Conservation (phyloP, 2,113 vertebrate species). For the Rhombomys opimus region DNA sequence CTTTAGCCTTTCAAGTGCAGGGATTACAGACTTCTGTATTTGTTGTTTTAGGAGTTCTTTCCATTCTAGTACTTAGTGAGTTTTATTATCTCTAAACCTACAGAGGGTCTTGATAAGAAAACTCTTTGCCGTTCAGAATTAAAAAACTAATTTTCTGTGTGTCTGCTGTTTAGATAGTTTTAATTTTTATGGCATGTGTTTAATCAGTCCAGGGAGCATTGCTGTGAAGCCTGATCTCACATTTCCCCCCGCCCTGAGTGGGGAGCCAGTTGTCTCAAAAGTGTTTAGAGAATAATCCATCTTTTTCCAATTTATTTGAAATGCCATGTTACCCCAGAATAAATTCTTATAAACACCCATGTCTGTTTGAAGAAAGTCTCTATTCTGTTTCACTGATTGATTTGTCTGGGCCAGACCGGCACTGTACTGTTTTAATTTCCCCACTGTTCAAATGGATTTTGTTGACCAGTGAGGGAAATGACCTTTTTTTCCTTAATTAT, state of each 20-base stretch:
- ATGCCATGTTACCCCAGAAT: conserved; percentile 42
- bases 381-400: conserved; percentile 20
- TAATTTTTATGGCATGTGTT: conserved; percentile 9
- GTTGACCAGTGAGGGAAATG: conserved; percentile 25
- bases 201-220: conserved; percentile 10
- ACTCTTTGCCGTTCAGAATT: neutral
- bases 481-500: neutral
- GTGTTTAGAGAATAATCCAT: conserved; percentile 57
- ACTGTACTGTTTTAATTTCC: neutral
- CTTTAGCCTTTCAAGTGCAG: neutral
- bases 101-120: neutral
- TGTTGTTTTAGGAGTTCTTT: neutral
- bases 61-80: neutral
- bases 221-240: neutral
- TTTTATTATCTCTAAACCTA: neutral
- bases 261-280: neutral
- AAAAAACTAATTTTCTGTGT: neutral
- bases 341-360: conserved; percentile 46
- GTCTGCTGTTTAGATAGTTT: neutral
- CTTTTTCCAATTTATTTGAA: conserved; percentile 57
- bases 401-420: conserved; percentile 17
- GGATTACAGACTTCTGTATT: neutral
- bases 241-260: conserved; percentile 2
- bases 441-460: neutral
- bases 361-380: conserved; percentile 34